These are phyloP conservation scores for Coenonympha arcania DNA, from an alignment of 2,888 invertebrate genomes.

Conservation along the genomic window DNA sequence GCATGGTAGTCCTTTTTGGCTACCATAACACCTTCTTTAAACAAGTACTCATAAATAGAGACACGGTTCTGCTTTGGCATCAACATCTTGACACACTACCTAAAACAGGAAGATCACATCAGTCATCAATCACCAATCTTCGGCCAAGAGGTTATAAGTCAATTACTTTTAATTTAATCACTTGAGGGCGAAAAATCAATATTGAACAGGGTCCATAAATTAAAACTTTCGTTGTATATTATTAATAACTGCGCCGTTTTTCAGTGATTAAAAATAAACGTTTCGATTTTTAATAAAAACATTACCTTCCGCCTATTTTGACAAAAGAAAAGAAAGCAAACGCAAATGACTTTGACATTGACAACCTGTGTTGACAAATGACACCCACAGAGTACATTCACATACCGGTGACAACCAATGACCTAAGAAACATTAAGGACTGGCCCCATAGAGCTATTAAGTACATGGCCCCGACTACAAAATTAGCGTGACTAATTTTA, in stretches of 20 bases:
- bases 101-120: constrained; percentile 52
- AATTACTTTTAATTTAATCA: not conserved
- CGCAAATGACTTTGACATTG: not conserved
- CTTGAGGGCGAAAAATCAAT: not conserved
- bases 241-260: constrained; percentile 24
- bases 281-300: constrained; percentile 27
- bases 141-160: constrained; percentile 38
- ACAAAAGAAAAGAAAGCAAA: constrained; percentile 36
- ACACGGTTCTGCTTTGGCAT: constrained; percentile 99
- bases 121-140: constrained; percentile 42
- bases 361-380: not conserved
- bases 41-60: constrained; percentile 97
- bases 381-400: too few species aligned
- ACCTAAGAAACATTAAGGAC: too few species aligned
- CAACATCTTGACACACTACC: constrained; percentile 89
- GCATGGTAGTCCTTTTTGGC: constrained; percentile 99
- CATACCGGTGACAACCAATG: too few species aligned
- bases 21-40: constrained; percentile 99
- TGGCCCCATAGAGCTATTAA: too few species aligned
- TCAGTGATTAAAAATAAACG: constrained; percentile 33
- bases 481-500: too few species aligned
- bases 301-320: constrained; percentile 47
- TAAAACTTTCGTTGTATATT: constrained; percentile 2
- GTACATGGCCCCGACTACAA: too few species aligned
- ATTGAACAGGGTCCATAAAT: not conserved